A percentile compares a stretch with the other conserved stretches of the same genome.
Evolutionary conservation across 2,888 invertebrate species (phyloP).

Genomic region (Heliothis peltigera): DNA sequence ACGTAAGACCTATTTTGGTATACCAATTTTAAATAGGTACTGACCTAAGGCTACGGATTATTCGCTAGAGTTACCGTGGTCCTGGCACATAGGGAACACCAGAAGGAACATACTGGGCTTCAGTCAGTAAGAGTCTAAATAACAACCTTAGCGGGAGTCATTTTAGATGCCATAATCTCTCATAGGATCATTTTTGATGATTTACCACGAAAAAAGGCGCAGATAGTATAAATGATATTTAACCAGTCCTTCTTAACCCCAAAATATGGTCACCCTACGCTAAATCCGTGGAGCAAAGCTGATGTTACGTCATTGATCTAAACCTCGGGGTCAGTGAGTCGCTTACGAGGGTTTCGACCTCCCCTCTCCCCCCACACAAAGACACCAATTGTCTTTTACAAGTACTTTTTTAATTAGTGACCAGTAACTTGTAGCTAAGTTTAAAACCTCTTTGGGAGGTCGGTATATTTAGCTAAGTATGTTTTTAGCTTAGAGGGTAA

Average conservation of each 20-base stretch:
- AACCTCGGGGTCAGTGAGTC: conserved; percentile 41
- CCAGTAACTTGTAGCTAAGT: conserved; percentile 23
- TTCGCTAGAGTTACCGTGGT: too few relatives aligned
- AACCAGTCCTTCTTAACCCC: not conserved
- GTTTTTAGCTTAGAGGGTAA: conserved; percentile 5
- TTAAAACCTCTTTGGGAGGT: conserved; percentile 28
- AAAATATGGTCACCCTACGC: conserved; percentile 25
- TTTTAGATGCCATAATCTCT: too few relatives aligned
- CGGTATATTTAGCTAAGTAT: conserved; percentile 19
- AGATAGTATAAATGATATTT: too few relatives aligned
- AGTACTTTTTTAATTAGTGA: conserved; percentile 34
- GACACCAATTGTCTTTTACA: conserved; percentile 6
- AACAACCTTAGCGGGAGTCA: too few relatives aligned
- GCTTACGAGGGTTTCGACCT: conserved; percentile 32
- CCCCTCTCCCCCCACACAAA: not conserved
- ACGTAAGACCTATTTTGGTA: too few relatives aligned
- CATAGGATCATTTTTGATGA: too few relatives aligned
- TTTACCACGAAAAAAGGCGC: too few relatives aligned
- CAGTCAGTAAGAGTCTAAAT: too few relatives aligned
- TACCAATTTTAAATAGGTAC: too few relatives aligned
- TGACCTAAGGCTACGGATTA: too few relatives aligned
- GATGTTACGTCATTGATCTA: conserved; percentile 41
- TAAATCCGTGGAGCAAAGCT: not conserved
- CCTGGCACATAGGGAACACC: too few relatives aligned
- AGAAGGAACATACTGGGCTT: too few relatives aligned